phyloP scores from a whole-genome alignment of 2,888 invertebrate species.

The Campoletis raptor region DNA sequence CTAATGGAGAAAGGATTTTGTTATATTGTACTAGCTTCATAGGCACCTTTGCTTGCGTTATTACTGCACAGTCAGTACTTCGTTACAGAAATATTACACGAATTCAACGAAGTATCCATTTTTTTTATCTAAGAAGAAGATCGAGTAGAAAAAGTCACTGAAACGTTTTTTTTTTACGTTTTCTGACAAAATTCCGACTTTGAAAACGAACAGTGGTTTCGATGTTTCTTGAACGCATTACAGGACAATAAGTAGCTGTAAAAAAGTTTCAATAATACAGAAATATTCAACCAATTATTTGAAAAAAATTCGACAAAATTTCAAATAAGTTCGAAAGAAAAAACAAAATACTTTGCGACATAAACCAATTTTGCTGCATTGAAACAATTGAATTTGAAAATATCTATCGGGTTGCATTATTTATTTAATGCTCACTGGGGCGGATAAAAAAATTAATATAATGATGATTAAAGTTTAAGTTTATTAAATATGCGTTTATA shows the following conservation, averaged over 20 bases:
- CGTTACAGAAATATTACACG: background rate
- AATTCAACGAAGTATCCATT: background rate
- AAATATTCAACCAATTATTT: background rate
- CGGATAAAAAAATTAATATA: background rate
- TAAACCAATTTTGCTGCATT: background rate
- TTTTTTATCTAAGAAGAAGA: background rate
- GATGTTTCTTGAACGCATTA: background rate
- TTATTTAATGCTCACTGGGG: background rate
- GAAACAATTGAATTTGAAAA: background rate
- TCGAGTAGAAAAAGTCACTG: background rate
- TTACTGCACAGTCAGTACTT: background rate
- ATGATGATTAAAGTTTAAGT: background rate
- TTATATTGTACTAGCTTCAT: background rate
- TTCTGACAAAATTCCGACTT: background rate
- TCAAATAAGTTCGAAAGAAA: background rate
- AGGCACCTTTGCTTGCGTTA: background rate
- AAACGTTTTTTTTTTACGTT: background rate
- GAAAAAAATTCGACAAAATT: background rate
- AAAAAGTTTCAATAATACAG: too few relatives aligned
- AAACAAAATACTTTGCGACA: too few relatives aligned
- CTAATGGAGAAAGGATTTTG: slow-evolving; percentile 1
- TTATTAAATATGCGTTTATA: background rate
- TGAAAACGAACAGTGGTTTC: background rate
- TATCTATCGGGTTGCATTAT: background rate
- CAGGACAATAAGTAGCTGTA: too few relatives aligned